Evolutionary conservation across 2,113 vertebrate species (phyloP).

Genomic region (Ciconia maguari): DNA sequence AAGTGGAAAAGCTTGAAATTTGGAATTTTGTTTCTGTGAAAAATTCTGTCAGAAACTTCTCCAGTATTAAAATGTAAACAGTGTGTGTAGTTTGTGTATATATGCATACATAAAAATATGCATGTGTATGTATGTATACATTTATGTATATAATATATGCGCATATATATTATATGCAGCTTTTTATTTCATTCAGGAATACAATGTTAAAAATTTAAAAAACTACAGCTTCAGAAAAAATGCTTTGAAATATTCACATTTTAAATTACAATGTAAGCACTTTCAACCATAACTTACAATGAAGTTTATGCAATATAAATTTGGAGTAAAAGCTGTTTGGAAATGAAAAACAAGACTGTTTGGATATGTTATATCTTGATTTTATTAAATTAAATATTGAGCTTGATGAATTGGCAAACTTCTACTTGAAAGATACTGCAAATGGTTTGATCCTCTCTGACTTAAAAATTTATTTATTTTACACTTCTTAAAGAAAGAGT

Average conservation of each 20-base stretch:
- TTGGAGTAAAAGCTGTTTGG: neutral
- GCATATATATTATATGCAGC: neutral
- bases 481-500: neutral
- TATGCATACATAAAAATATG: neutral
- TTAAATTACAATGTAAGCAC: neutral
- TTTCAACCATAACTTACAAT: neutral
- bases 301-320: neutral
- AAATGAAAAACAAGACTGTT: neutral
- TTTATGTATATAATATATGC: neutral
- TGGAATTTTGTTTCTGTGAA: neutral
- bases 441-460: neutral
- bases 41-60: neutral
- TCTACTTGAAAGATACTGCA: neutral
- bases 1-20: neutral
- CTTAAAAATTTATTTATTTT: neutral
- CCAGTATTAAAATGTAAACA: neutral
- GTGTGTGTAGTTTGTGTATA: neutral
- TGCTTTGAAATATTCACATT: neutral
- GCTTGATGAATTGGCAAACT: neutral
- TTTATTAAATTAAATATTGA: neutral
- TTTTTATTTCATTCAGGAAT: neutral
- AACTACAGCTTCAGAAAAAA: neutral
- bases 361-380: neutral
- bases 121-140: neutral
- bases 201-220: neutral